phyloP scores from a whole-genome alignment of 2,797 vertebrate species.

The Sibirionetta formosa region DNA sequence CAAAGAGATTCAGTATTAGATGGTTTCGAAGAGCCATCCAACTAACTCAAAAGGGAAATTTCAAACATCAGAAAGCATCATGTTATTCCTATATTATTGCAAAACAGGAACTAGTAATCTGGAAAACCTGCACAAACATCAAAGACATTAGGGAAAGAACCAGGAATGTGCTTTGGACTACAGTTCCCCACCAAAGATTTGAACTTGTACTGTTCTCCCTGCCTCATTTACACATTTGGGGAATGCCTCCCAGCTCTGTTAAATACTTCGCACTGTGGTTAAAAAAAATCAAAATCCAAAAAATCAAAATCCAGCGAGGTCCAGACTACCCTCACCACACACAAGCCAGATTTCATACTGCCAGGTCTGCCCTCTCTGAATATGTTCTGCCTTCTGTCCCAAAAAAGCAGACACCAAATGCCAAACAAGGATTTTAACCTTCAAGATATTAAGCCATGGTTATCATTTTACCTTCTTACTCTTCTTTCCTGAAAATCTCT shows the following conservation, averaged over 20 bases:
- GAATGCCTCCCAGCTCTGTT: neutral
- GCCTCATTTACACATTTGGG: neutral
- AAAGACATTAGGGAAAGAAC: neutral
- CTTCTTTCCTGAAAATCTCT: neutral
- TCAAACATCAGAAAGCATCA: neutral
- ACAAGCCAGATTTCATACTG: neutral
- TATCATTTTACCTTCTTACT: neutral
- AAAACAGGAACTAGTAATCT: neutral
- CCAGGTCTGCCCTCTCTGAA: neutral
- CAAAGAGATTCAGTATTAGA: neutral
- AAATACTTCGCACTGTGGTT: neutral
- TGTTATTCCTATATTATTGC: neutral
- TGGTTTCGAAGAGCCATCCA: neutral
- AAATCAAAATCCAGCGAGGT: neutral
- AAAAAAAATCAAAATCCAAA: neutral
- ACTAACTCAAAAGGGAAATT: neutral
- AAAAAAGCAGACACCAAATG: neutral
- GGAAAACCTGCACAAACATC: neutral
- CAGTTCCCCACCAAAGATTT: neutral
- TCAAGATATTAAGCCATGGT: neutral
- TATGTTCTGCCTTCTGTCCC: neutral
- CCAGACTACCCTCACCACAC: neutral
- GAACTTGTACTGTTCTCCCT: neutral
- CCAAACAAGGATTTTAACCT: neutral
- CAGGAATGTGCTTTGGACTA: neutral